Base-by-base conservation (phyloP, 2,797 vertebrate species). In the Coluber constrictor region DNA sequence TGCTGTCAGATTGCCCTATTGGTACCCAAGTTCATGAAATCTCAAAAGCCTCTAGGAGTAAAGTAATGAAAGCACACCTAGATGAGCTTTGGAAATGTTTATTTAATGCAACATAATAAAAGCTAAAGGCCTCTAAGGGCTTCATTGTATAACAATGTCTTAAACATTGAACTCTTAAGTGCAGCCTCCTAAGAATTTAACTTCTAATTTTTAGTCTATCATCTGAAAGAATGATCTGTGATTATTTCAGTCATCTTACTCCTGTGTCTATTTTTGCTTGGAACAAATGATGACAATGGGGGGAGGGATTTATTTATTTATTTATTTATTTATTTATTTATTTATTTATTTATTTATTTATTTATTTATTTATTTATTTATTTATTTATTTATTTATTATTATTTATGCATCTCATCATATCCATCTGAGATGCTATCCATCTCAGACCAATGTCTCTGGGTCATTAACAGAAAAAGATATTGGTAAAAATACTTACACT, bases 81-180 rank as follows among this genome's bases (percentile, higher is more conserved):
- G 32, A 93, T 90, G 86, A 90, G 32, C 55, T 90, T 87, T 93
- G 61, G 16, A 87, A 93, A 93, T 93, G 7, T 63, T 93, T 87
- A 55, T 63, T 90, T 93, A 56, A 88, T 90, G 89, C 55, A 20
- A 87, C 55, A 79, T 74, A 13, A 32, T 86, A 87, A 88, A 87
- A 74, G 4, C 55, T n/a, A 70, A 90, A 43, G 51, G 27, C 37
- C 25, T 37, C 47, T 70, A 87, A 93, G 54, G 83, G 89, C 7
- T 16, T 74, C 29, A 88, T 60, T 88, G 59, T 3, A 74, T 37
- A n/a, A 90, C n/a, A 27, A 29, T n/a, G 18, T 20, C 61, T 87
- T 70, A 74, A 74, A 66, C 55, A 88, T 54, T 29, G 70, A n/a
- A 90, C 3, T 57, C 79, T 47, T 83, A 25, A 25, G 79, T 25